Percentiles rank a stretch among this genome's conserved stretches.
Conservation (phyloP, 2,797 vertebrate species). For the Lepilemur septentrionalis region DNA sequence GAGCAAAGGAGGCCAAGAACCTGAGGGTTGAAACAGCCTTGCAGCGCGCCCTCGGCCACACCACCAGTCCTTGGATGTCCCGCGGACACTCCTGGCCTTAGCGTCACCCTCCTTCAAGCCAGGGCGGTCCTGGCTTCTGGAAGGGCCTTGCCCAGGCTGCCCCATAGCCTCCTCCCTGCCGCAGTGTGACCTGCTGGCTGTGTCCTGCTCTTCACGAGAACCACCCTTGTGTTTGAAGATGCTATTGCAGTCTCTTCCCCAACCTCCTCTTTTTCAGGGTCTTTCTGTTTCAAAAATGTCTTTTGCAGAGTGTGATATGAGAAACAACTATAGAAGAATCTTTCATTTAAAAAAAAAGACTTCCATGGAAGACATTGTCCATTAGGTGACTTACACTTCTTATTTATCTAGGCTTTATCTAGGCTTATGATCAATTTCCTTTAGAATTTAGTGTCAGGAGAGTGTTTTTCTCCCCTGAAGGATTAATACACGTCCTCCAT, state of each 20-base stretch:
- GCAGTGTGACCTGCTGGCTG: neutral
- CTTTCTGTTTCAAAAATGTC: neutral
- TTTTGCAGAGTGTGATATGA: neutral
- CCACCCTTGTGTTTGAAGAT: neutral
- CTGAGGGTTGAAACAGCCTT: neutral
- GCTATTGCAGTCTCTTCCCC: neutral
- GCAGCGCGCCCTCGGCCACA: neutral
- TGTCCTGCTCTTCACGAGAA: neutral
- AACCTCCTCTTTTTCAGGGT: neutral
- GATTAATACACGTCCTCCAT: slow-evolving; percentile 18
- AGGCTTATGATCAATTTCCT: slow-evolving; percentile 37
- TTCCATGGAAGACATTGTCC: neutral
- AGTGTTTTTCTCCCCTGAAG: slow-evolving; percentile 46
- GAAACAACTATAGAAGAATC: neutral
- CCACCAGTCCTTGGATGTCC: neutral
- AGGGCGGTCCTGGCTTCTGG: neutral
- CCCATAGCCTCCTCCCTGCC: neutral
- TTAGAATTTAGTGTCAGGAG: slow-evolving; percentile 52
- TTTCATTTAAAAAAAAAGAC: neutral
- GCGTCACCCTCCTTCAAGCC: neutral
- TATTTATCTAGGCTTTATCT: slow-evolving; percentile 48
- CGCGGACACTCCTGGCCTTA: too few relatives aligned
- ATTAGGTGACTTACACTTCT: slow-evolving; percentile 29
- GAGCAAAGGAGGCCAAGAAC: neutral
- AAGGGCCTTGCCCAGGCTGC: neutral